Conservation (phyloP, 2,797 vertebrate genomes). For the Halcyon chelicuti region DNA sequence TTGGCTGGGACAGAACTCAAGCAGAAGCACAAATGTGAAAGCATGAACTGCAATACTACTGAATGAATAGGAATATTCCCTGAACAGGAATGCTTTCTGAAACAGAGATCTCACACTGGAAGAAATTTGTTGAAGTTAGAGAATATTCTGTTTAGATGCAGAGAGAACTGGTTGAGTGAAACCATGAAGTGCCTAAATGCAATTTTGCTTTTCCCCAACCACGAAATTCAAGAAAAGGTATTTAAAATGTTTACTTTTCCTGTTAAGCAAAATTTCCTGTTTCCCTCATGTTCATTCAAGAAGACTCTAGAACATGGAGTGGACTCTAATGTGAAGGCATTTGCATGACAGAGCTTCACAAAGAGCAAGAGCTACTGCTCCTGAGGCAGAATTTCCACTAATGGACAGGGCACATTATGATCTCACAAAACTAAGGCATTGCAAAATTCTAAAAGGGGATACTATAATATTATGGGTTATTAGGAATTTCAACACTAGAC, state of each 20-base stretch:
- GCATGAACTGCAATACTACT: not conserved
- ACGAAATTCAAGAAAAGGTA: not conserved
- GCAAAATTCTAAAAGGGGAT: not conserved
- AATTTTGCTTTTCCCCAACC: not conserved
- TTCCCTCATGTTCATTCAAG: not conserved
- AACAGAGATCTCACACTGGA: not conserved
- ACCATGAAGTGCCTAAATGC: not conserved
- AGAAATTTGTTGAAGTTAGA: not conserved
- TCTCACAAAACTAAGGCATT: not conserved
- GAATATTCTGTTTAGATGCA: not conserved
- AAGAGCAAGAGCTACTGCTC: not conserved
- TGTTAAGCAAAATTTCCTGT: not conserved
- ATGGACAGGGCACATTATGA: not conserved
- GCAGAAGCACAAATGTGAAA: not conserved
- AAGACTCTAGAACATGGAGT: rapidly evolving
- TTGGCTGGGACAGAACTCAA: not conserved
- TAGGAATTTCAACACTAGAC: not conserved
- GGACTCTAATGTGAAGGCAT: not conserved
- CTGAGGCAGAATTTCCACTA: not conserved
- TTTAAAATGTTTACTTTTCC: not conserved
- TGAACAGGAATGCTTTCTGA: not conserved
- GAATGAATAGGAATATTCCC: not conserved
- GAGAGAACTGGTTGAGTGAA: not conserved
- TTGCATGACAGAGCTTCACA: not conserved
- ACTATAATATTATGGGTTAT: not conserved